Evolutionary conservation across 2,797 vertebrate genomes (phyloP), one percentile per base, ranked within the genome.

Genomic region (Champsocephalus gunnari): DNA sequence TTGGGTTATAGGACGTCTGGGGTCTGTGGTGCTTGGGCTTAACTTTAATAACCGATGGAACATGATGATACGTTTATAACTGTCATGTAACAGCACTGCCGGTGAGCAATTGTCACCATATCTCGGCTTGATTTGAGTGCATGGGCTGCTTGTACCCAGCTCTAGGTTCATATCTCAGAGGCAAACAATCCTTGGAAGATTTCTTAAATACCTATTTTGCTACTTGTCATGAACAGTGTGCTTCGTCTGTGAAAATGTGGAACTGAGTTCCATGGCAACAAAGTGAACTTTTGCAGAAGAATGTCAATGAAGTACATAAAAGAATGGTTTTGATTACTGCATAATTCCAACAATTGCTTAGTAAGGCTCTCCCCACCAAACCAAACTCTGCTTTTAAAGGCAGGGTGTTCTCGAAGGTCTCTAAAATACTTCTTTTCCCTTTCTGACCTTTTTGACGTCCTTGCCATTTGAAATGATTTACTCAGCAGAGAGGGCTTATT

Each of bases 391-490:
- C 32, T 54, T 49, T 73, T 60, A 70, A 78, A 53, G 12, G 45
- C 12, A 43, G 49, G 45, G 28, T 45, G 57, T 63, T 74, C 60
- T 38, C 21, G 13, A 21, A 81, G 58, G 34, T 70, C 49, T 81
- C 79, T 74, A 68, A 45, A 77, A 75, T 3, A 80, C 56, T 79
- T 9, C 79, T 86, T 9, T 85, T 62, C 59, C 53, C 56, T 21
- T 13, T 65, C 28, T 85, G 84, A 91, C 88, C 90, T 92, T 92
- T 87, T 9, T 38, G 34, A 71, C 58, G 75, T 81, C 12, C 71
- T 72, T 89, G 84, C 66, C 82, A 83, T 88, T 88, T 91, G 38
- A 73, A 85, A 85, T 62, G 34, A 86, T 79, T 62, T 71, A 74
- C 70, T 88, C 61, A 73, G 75, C 81, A 70, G 74, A 74, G 85